Evolutionary conservation across 2,113 vertebrate species (phyloP).

Genomic region (Plecotus auritus): DNA sequence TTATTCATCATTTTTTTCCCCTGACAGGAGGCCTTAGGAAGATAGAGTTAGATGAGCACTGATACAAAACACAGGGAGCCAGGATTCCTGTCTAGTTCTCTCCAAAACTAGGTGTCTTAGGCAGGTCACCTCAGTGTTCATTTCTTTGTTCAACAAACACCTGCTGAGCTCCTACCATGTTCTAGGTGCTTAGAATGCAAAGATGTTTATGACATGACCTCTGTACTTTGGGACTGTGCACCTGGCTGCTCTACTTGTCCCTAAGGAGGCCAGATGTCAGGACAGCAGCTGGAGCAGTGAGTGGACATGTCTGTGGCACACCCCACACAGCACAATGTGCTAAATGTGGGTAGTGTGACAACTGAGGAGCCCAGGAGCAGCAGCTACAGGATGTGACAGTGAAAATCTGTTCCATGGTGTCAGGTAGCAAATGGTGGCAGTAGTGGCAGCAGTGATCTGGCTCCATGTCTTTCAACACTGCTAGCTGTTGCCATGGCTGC

Average conservation of each 20-base stretch:
- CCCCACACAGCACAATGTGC: neutral
- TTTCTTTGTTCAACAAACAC: neutral
- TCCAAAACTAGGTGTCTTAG: neutral
- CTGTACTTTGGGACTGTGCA: neutral
- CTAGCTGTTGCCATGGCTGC: neutral
- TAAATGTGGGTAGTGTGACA: neutral
- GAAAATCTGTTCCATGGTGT: neutral
- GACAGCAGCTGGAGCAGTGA: neutral
- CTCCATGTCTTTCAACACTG: neutral
- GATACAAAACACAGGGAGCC: neutral
- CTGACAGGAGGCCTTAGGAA: neutral
- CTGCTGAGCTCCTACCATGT: neutral
- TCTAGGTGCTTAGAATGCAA: neutral
- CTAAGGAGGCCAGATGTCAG: neutral
- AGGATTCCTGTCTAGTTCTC: neutral
- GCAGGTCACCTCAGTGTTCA: neutral
- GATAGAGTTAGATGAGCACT: neutral
- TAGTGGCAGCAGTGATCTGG: neutral
- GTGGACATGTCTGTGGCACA: neutral
- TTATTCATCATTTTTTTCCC: neutral
- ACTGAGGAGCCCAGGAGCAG: neutral
- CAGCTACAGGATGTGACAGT: neutral
- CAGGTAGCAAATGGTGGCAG: neutral
- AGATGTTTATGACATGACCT: neutral
- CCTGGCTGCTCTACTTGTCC: neutral